These are phyloP conservation scores for Theocolax elegans DNA, from an alignment of 1,140 invertebrate genomes.

Conservation along the genomic window DNA sequence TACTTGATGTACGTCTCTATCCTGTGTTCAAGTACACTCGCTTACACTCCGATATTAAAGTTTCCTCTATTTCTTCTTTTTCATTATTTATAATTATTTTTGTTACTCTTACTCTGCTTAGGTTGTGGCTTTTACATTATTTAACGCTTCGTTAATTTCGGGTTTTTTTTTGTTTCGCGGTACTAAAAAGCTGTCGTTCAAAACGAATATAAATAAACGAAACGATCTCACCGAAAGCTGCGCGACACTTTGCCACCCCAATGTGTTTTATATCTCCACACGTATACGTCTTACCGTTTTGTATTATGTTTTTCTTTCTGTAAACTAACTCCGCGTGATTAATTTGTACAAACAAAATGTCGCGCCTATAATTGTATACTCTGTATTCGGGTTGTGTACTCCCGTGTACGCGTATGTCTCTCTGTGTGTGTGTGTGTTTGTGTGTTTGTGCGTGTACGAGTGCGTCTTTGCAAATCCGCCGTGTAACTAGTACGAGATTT, in stretches of 20 bases:
- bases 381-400: slow-evolving; percentile 3
- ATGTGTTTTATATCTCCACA: too few species aligned
- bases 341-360: too few species aligned
- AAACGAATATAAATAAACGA: slow-evolving; percentile 1
- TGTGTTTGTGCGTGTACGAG: background rate
- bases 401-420: background rate
- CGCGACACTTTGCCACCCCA: slow-evolving; percentile 27
- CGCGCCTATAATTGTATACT: slow-evolving; percentile 17
- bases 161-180: slow-evolving; percentile 21
- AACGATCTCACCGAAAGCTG: slow-evolving; percentile 21
- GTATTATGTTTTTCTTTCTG: background rate
- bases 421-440: slow-evolving; percentile 9
- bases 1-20: slow-evolving; percentile 6
- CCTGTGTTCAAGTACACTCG: background rate
- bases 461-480: slow-evolving; percentile 1
- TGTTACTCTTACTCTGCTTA: too few species aligned
- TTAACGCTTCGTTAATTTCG: slow-evolving; percentile 9
- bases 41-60: slow-evolving; percentile 14
- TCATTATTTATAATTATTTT: too few species aligned
- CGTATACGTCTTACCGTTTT: background rate
- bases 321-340: too few species aligned
- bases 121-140: background rate
- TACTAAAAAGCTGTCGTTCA: slow-evolving; percentile 34
- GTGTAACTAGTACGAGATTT: slow-evolving; percentile 31
- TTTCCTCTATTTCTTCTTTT: too few species aligned